Percentiles rank a stretch among this genome's conserved stretches.
phyloP scores from a whole-genome alignment of 2,113 vertebrate species.

The Saimiri boliviensis region DNA sequence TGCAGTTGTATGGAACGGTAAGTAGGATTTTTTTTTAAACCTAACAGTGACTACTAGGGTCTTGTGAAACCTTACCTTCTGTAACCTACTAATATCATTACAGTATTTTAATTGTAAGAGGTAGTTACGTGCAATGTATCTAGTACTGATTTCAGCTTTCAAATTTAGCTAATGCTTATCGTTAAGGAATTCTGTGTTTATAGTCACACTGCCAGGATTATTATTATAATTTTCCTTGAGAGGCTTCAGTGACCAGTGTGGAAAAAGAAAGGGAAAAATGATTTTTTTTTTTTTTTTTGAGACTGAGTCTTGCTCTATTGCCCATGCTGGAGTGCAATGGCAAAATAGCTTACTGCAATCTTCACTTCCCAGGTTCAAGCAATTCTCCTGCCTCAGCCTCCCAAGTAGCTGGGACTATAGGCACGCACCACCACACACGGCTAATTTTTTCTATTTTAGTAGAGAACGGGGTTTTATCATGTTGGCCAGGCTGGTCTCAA shows the following conservation, averaged over 20 bases:
- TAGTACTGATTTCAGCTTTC: neutral
- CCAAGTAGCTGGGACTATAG: too few relatives aligned
- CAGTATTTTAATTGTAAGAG: conserved; percentile 10
- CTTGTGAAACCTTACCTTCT: neutral
- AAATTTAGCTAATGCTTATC: neutral
- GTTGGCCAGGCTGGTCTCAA: too few relatives aligned
- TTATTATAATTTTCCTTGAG: conserved; percentile 32
- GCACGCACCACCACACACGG: too few relatives aligned
- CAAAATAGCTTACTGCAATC: too few relatives aligned
- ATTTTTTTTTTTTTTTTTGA: neutral
- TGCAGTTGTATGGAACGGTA: conserved; percentile 89
- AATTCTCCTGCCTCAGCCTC: too few relatives aligned
- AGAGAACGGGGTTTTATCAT: too few relatives aligned
- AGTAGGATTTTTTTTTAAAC: conserved; percentile 64
- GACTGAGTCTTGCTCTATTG: too few relatives aligned
- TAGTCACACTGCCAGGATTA: neutral
- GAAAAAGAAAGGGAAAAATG: neutral
- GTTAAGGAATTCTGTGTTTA: conserved; percentile 21
- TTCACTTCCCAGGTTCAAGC: too few relatives aligned
- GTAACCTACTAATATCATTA: neutral
- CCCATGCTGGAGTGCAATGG: too few relatives aligned
- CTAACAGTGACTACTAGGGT: neutral
- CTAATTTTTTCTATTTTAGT: too few relatives aligned
- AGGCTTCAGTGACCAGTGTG: neutral
- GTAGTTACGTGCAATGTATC: neutral